A percentile compares a stretch with the other conserved stretches of the same genome.
Conservation (phyloP, 2,113 vertebrate species). For the Oryzias melastigma region DNA sequence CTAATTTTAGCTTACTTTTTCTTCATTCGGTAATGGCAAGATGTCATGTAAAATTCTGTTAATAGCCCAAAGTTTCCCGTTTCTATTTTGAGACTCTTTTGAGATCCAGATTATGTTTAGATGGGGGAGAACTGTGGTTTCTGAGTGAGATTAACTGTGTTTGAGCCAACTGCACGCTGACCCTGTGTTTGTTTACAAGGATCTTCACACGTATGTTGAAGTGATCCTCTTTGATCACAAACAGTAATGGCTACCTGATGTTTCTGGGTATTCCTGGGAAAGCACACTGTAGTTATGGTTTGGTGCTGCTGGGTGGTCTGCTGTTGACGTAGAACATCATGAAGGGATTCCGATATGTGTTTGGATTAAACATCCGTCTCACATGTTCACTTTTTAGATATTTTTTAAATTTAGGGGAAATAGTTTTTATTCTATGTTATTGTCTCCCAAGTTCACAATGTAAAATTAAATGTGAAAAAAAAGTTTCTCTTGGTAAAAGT, state of each 20-base stretch:
- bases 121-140: not conserved
- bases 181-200: slow-evolving; percentile 53
- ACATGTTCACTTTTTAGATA: no score
- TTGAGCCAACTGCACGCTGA: slow-evolving; percentile 13
- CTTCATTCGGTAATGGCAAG: no score
- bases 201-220: slow-evolving; percentile 28
- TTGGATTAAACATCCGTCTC: slow-evolving; percentile 7
- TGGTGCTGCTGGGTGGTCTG: slow-evolving; percentile 54
- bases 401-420: no score
- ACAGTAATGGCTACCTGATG: slow-evolving; percentile 64
- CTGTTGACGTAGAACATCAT: slow-evolving; percentile 39
- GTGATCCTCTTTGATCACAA: slow-evolving; percentile 34
- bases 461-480: no score
- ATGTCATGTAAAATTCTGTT: no score
- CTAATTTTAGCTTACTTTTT: no score
- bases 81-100: no score
- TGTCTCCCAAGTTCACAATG: no score
- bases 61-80: no score
- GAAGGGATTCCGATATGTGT: slow-evolving; percentile 31
- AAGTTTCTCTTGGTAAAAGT: no score
- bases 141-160: slow-evolving; percentile 30
- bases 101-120: no score
- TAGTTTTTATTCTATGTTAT: no score
- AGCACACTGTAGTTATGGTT: slow-evolving; percentile 37
- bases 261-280: slow-evolving; percentile 49